phyloP scores from a whole-genome alignment of 2,113 vertebrate genomes.

The Phyllostomus hastatus region DNA sequence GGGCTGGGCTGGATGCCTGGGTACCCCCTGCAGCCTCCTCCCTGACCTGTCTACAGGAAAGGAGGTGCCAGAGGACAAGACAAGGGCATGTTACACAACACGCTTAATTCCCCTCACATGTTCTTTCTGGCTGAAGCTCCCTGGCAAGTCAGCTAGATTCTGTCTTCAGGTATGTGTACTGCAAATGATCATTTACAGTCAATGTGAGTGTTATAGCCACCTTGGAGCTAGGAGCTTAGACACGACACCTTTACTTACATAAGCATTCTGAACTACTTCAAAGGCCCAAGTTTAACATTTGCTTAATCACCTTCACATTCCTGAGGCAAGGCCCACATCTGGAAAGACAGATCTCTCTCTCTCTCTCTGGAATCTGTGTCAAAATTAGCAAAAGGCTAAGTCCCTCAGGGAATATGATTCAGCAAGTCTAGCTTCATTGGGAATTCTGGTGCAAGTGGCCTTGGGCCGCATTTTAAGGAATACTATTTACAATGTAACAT shows the following conservation, averaged over 20 bases:
- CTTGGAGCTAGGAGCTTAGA: neutral
- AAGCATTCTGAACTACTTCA: neutral
- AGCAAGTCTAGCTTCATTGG: neutral
- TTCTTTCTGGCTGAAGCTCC: neutral
- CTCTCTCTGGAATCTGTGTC: neutral
- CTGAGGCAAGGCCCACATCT: neutral
- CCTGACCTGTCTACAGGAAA: neutral
- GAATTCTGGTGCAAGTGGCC: neutral
- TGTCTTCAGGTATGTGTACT: neutral
- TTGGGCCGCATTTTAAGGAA: neutral
- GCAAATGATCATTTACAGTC: neutral
- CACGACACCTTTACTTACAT: neutral
- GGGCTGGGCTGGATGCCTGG: neutral
- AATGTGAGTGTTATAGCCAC: neutral
- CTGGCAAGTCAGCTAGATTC: neutral
- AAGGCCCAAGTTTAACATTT: neutral
- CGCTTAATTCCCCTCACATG: neutral
- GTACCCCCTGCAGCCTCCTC: neutral
- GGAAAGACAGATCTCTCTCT: neutral
- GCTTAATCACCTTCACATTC: constrained; percentile 9
- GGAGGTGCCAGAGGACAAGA: neutral
- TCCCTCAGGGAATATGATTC: neutral
- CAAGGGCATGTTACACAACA: neutral
- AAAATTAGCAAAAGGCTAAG: neutral
- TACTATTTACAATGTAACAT: neutral